A percentile compares a stretch with the other conserved stretches of the same genome.
phyloP scores from a whole-genome alignment of 2,113 vertebrate genomes.

The Piaya cayana region DNA sequence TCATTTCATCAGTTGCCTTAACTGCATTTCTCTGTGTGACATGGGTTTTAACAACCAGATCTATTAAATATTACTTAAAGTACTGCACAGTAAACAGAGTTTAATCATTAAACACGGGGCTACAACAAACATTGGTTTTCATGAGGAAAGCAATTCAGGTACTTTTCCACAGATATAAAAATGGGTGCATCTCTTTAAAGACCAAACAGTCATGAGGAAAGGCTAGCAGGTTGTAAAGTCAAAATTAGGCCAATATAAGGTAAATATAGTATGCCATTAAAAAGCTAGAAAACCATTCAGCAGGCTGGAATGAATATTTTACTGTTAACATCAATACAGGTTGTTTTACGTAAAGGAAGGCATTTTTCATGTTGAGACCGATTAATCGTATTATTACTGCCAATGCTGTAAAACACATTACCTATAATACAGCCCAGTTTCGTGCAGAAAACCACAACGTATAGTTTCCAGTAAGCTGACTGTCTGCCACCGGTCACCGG shows the following conservation, averaged over 20 bases:
- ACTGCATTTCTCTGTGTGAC: neutral
- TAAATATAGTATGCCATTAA: neutral
- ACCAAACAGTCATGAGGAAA: neutral
- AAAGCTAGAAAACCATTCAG: neutral
- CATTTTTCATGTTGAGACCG: neutral
- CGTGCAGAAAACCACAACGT: fast-evolving
- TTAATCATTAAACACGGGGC: neutral
- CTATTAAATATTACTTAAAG: neutral
- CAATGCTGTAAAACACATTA: neutral
- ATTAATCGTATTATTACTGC: neutral
- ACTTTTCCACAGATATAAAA: neutral
- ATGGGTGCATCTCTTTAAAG: neutral
- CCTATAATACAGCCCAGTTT: fast-evolving
- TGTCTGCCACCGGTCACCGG: neutral
- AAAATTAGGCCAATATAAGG: neutral
- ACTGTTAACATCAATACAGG: neutral
- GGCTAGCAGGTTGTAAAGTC: neutral
- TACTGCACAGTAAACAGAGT: neutral
- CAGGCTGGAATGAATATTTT: neutral
- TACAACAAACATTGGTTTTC: neutral
- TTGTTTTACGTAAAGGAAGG: neutral
- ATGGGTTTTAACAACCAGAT: neutral
- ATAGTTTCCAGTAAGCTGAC: too few relatives aligned
- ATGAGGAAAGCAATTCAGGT: neutral
- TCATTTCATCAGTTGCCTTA: neutral